phyloP scores from a whole-genome alignment of 2,113 vertebrate genomes.

The Columbina picui region DNA sequence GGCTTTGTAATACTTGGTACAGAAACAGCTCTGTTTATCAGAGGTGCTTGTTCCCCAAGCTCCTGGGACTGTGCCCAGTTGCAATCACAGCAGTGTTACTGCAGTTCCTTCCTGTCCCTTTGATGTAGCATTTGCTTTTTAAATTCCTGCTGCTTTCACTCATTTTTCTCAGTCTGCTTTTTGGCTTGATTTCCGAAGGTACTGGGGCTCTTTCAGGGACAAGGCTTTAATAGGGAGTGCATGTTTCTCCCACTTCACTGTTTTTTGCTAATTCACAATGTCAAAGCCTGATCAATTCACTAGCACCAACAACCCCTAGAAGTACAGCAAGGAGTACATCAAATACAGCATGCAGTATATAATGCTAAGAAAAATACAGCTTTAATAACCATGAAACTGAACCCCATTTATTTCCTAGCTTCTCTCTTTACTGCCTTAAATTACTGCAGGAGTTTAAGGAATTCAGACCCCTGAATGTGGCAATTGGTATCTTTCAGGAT shows the following conservation, averaged over 20 bases:
- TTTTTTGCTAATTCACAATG: not conserved
- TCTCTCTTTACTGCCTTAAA: not conserved
- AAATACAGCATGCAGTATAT: not conserved
- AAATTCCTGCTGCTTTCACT: slow-evolving; percentile 58
- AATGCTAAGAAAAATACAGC: not conserved
- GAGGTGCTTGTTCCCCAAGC: slow-evolving; percentile 49
- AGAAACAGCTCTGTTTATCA: slow-evolving; percentile 62
- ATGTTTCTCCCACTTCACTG: slow-evolving; percentile 16
- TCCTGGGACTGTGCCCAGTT: slow-evolving; percentile 72
- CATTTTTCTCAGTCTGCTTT: slow-evolving; percentile 46
- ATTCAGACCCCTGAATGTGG: not conserved
- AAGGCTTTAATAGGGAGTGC: not conserved
- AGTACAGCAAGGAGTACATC: not conserved
- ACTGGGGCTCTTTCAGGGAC: slow-evolving; percentile 35
- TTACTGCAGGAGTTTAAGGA: not conserved
- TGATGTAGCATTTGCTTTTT: slow-evolving; percentile 70
- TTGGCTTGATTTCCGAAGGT: slow-evolving; percentile 58
- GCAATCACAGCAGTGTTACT: slow-evolving; percentile 73
- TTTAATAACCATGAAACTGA: not conserved
- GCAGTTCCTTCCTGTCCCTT: slow-evolving; percentile 69
- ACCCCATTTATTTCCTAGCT: not conserved
- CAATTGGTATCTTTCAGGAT: not conserved
- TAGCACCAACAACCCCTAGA: not conserved
- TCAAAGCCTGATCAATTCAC: slow-evolving; percentile 1
- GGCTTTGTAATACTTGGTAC: slow-evolving; percentile 42